These are phyloP conservation scores for Zoroaster sp. DNA, from an alignment of 53 echinoderm and acorn worm genomes.

Conservation along the genomic window DNA sequence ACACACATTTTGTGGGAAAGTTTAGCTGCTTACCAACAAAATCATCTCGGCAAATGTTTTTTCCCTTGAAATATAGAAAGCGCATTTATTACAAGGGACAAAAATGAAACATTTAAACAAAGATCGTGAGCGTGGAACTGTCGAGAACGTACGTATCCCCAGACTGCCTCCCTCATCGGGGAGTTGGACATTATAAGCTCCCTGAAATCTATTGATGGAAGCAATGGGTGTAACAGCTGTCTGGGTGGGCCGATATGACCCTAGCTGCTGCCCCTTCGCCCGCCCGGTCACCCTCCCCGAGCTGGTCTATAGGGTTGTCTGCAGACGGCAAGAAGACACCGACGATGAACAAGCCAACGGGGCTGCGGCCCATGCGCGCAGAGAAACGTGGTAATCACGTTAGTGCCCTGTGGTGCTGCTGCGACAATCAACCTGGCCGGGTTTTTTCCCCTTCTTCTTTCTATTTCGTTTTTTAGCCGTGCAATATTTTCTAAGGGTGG, in stretches of 20 bases:
- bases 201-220: conserved; percentile 8
- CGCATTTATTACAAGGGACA: too few species aligned
- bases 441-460: background rate
- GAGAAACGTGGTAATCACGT: conserved; percentile 47
- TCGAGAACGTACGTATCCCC: too few species aligned
- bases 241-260: conserved; percentile 53
- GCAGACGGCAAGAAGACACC: background rate
- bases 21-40: too few species aligned
- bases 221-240: conserved; percentile 52
- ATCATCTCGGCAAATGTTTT: too few species aligned
- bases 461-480: background rate
- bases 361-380: conserved; percentile 2
- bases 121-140: too few species aligned
- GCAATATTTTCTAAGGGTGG: conserved; percentile 34
- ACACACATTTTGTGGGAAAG: too few species aligned
- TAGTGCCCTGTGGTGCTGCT: conserved; percentile 40
- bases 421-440: conserved; percentile 14
- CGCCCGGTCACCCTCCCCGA: conserved; percentile 55
- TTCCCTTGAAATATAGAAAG: too few species aligned
- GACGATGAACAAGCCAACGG: background rate
- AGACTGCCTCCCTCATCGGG: background rate
- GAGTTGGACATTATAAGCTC: conserved; percentile 2
- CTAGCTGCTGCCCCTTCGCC: conserved; percentile 26
- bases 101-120: too few species aligned
- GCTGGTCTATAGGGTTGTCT: background rate